A percentile compares a stretch with the other conserved stretches of the same genome.
These are phyloP conservation scores for Gorilla gorilla DNA, from an alignment of 2,113 vertebrate genomes.

Conservation along the genomic window DNA sequence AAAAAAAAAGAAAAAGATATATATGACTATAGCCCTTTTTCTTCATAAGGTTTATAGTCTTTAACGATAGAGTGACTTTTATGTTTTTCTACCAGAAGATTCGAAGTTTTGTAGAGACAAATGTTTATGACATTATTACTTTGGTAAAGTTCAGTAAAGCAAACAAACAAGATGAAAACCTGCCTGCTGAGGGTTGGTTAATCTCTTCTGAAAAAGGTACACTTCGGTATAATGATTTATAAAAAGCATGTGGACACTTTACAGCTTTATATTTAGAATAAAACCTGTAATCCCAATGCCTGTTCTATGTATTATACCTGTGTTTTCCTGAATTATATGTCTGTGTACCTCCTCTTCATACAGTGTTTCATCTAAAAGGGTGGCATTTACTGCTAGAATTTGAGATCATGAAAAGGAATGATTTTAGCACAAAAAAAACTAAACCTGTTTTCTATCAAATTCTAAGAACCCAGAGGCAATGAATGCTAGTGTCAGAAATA, in stretches of 20 bases:
- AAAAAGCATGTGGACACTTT: not conserved
- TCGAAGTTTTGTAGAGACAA: not conserved
- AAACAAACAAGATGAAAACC: not conserved
- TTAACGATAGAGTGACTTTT: not conserved
- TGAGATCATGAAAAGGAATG: not conserved
- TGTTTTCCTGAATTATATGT: not conserved
- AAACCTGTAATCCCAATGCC: not conserved
- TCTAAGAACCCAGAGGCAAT: not conserved
- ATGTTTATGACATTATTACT: not conserved
- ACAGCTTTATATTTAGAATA: not conserved
- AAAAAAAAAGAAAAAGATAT: not conserved
- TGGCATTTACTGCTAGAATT: not conserved
- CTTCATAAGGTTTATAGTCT: not conserved
- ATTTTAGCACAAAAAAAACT: not conserved
- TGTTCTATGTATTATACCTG: not conserved
- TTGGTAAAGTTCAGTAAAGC: not conserved
- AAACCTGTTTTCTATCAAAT: not conserved
- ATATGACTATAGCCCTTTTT: not conserved
- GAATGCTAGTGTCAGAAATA: conserved; percentile 19
- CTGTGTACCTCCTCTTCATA: not conserved
- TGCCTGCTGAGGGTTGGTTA: not conserved
- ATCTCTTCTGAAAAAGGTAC: not conserved
- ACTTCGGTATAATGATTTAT: not conserved
- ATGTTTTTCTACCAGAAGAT: not conserved
- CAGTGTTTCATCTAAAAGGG: not conserved